phyloP scores from a whole-genome alignment of 1,140 invertebrate genomes.

The Drosophila kikkawai region DNA sequence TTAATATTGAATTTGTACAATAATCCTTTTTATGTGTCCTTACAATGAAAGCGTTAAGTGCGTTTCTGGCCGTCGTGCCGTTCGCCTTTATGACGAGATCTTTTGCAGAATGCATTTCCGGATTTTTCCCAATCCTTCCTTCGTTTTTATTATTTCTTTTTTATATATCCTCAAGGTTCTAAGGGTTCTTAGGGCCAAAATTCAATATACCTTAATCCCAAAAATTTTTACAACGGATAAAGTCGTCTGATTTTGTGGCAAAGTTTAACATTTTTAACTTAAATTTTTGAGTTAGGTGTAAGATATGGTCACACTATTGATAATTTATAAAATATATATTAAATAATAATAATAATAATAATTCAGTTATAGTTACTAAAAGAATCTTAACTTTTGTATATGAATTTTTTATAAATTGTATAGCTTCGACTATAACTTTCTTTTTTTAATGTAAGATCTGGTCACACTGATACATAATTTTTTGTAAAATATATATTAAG shows the following conservation, averaged over 20 bases:
- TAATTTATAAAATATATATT: background rate
- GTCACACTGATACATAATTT: no score
- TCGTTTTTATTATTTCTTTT: background rate
- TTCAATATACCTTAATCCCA: constrained; percentile 3
- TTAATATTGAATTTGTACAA: constrained; percentile 82
- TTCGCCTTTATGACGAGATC: constrained; percentile 61
- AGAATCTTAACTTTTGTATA: no score
- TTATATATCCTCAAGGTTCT: background rate
- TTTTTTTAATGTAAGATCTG: no score
- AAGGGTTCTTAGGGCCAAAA: background rate
- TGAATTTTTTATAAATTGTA: no score
- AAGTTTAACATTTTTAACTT: background rate
- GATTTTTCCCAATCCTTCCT: constrained; percentile 4
- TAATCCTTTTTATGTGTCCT: constrained; percentile 79
- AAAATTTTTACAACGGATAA: background rate
- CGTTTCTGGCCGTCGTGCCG: constrained; percentile 44
- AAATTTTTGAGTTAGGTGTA: background rate
- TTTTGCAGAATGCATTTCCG: constrained; percentile 30
- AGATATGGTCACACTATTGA: no score
- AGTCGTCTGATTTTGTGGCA: background rate
- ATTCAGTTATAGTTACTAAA: no score
- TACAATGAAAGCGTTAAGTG: constrained; percentile 79
- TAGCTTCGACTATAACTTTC: no score
- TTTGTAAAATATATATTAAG: no score
- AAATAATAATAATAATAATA: no score